Conservation (phyloP, 2,888 invertebrate species). For the Steromphala cineraria region DNA sequence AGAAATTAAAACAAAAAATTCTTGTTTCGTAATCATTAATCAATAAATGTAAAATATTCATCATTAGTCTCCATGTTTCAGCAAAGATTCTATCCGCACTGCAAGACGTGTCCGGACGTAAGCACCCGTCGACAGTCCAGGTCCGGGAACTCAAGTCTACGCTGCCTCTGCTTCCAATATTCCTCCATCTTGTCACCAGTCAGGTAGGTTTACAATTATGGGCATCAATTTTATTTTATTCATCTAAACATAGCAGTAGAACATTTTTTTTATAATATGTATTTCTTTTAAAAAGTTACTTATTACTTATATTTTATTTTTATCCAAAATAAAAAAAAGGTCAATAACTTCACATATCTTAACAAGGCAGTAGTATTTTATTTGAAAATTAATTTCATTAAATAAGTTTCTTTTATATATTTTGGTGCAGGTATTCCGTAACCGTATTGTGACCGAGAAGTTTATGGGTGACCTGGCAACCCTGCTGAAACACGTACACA, state of each 20-base stretch:
- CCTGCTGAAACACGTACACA: slow-evolving; percentile 68
- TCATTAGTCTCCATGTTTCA: slow-evolving; percentile 33
- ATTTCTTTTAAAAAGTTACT: too few species aligned
- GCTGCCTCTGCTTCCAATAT: slow-evolving; percentile 69
- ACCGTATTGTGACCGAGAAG: slow-evolving; percentile 63
- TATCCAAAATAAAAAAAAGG: too few species aligned
- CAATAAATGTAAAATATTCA: not conserved
- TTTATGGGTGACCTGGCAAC: slow-evolving; percentile 67
- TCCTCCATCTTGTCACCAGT: slow-evolving; percentile 70
- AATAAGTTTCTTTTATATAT: too few species aligned
- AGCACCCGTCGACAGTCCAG: slow-evolving; percentile 73
- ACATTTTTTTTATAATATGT: too few species aligned
- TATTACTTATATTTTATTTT: too few species aligned
- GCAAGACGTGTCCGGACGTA: slow-evolving; percentile 71
- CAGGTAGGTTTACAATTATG: slow-evolving; percentile 50
- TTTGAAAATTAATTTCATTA: too few species aligned
- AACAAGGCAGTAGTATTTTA: too few species aligned
- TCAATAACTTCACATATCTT: too few species aligned
- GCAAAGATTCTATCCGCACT: slow-evolving; percentile 69
- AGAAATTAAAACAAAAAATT: too few species aligned
- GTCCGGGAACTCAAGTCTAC: slow-evolving; percentile 69
- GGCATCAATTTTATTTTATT: too few species aligned
- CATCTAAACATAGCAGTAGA: too few species aligned
- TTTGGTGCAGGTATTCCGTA: slow-evolving; percentile 66
- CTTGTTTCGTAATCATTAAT: too few species aligned